phyloP scores from a whole-genome alignment of 2,113 vertebrate species.

The Neomonachus schauinslandi region DNA sequence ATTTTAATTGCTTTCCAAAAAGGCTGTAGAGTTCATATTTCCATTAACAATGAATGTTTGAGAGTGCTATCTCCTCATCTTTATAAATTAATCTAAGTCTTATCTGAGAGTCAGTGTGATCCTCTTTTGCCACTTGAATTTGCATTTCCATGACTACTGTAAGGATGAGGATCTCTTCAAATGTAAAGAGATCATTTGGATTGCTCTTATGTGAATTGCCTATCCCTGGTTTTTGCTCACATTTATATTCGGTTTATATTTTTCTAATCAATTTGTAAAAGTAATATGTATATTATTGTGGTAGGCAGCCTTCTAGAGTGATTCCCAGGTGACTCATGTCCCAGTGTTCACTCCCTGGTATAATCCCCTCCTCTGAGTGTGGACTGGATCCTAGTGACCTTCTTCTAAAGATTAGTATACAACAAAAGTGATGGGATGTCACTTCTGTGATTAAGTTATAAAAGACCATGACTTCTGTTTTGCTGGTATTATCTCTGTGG shows the following conservation, averaged over 20 bases:
- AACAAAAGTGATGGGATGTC: not conserved
- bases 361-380: not conserved
- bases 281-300: not conserved
- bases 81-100: slow-evolving; percentile 29
- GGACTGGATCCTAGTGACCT: not conserved
- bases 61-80: not conserved
- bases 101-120: not conserved
- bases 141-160: not conserved
- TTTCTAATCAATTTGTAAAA: not conserved
- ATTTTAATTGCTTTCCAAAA: slow-evolving; percentile 42
- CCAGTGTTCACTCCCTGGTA: not conserved
- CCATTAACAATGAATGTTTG: not conserved
- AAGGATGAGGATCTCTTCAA: not conserved
- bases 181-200: not conserved
- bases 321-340: not conserved
- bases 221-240: not conserved
- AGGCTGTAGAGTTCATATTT: not conserved
- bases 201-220: not conserved
- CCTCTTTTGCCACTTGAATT: not conserved
- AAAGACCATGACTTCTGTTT: not conserved
- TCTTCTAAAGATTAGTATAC: not conserved
- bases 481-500: not conserved
- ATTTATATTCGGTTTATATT: not conserved
- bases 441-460: not conserved
- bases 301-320: not conserved